Conservation (phyloP, 1,140 invertebrate genomes). For the Diorhabda elongata region DNA sequence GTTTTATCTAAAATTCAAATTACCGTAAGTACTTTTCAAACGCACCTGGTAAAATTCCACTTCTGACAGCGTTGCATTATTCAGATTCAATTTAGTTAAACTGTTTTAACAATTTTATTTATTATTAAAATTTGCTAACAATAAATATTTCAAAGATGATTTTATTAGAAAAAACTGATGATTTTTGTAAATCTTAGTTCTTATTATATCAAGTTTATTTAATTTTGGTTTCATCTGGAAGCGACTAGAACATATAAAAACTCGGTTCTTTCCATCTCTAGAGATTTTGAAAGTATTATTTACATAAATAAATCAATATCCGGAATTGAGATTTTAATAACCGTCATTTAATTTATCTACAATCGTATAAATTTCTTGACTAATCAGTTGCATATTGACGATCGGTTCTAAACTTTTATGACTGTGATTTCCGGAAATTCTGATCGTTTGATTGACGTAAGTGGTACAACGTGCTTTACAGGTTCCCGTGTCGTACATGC, state of each 20-base stretch:
- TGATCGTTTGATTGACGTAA: conserved; percentile 33
- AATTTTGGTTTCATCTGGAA: not conserved
- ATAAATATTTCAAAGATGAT: too few species aligned
- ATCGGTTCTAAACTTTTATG: conserved; percentile 15
- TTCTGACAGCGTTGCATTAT: not conserved
- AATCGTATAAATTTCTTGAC: conserved; percentile 9
- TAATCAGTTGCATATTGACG: not conserved
- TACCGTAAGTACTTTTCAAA: not conserved
- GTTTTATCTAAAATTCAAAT: not conserved
- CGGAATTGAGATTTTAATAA: not conserved
- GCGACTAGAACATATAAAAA: not conserved
- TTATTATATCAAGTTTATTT: not conserved
- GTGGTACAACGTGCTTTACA: conserved; percentile 38
- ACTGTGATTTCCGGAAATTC: conserved; percentile 30
- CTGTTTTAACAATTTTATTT: too few species aligned
- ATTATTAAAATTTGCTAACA: too few species aligned
- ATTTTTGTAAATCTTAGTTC: not conserved
- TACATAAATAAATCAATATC: not conserved
- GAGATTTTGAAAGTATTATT: not conserved
- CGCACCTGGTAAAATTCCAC: not conserved
- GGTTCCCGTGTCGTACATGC: conserved; percentile 33
- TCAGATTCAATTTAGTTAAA: too few species aligned
- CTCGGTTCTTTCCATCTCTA: not conserved
- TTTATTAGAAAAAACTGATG: not conserved
- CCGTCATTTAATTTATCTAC: not conserved